Conservation (phyloP, 2,888 invertebrate species). For the Augochlorella aurata region DNA sequence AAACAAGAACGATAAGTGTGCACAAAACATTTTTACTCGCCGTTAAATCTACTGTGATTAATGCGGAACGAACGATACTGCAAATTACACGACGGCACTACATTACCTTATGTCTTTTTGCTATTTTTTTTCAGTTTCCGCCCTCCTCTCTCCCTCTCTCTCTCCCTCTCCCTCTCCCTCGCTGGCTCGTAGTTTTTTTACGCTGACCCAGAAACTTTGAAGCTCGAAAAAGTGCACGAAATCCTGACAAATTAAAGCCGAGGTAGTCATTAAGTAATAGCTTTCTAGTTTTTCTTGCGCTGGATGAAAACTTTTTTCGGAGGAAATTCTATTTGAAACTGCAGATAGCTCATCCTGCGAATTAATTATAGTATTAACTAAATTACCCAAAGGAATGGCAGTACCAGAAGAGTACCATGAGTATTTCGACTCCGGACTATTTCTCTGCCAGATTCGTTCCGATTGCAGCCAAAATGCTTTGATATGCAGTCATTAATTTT, state of each 20-base stretch:
- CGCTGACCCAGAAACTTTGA: constrained; percentile 52
- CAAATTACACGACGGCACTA: constrained; percentile 37
- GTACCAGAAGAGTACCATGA: background rate
- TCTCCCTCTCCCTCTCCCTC: no score
- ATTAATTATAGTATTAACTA: constrained; percentile 32
- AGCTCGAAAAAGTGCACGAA: constrained; percentile 32
- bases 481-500: no score
- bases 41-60: constrained; percentile 54
- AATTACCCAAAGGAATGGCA: constrained; percentile 32
- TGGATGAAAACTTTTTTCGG: constrained; percentile 12
- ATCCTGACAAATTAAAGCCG: constrained; percentile 51
- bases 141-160: background rate
- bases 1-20: constrained; percentile 38
- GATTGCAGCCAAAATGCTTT: no score
- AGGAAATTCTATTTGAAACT: constrained; percentile 21
- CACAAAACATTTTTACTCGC: constrained; percentile 36
- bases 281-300: constrained; percentile 22
- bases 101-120: constrained; percentile 47
- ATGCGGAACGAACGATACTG: constrained; percentile 36
- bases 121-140: constrained; percentile 12
- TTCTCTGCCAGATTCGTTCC: no score
- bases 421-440: background rate
- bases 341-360: constrained; percentile 10
- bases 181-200: constrained; percentile 18
- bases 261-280: constrained; percentile 51